A percentile compares a stretch with the other conserved stretches of the same genome.
These are phyloP conservation scores for Pristionchus mayeri DNA, from an alignment of 2,888 invertebrate species.

Conservation along the genomic window DNA sequence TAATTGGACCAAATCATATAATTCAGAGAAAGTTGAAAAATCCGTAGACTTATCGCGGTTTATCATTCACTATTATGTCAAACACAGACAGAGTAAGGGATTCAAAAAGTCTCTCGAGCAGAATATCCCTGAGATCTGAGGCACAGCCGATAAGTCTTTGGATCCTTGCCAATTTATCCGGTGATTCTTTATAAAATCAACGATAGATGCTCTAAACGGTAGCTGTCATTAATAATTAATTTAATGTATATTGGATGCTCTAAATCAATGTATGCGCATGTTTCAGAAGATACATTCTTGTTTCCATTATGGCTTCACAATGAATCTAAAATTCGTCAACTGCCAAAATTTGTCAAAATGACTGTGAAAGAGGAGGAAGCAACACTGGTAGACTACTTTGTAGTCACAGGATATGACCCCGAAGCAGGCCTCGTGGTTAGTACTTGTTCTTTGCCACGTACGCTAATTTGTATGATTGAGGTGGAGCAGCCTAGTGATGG, in stretches of 20 bases:
- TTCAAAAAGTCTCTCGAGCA: too few relatives aligned
- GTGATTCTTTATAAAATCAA: too few relatives aligned
- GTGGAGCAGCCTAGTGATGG: slow-evolving; percentile 38
- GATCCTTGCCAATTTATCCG: slow-evolving; percentile 37
- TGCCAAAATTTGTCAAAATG: background rate
- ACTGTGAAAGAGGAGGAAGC: slow-evolving; percentile 52
- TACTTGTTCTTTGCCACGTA: background rate
- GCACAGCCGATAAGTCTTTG: too few relatives aligned
- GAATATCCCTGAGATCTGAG: too few relatives aligned
- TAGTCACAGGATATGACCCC: slow-evolving; percentile 72
- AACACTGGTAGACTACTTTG: slow-evolving; percentile 74
- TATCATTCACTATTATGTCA: too few relatives aligned
- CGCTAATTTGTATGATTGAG: background rate
- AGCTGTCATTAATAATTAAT: too few relatives aligned
- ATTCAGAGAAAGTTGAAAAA: too few relatives aligned
- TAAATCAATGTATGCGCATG: background rate
- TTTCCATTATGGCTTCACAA: background rate
- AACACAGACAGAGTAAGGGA: too few relatives aligned
- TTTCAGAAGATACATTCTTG: background rate
- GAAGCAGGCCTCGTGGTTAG: slow-evolving; percentile 68
- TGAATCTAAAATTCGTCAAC: background rate
- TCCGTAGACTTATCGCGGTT: too few relatives aligned
- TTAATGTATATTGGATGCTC: too few relatives aligned
- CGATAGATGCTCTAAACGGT: too few relatives aligned
- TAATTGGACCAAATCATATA: too few relatives aligned